phyloP scores from a whole-genome alignment of 1,140 invertebrate genomes.

The Heterodera carotae region DNA sequence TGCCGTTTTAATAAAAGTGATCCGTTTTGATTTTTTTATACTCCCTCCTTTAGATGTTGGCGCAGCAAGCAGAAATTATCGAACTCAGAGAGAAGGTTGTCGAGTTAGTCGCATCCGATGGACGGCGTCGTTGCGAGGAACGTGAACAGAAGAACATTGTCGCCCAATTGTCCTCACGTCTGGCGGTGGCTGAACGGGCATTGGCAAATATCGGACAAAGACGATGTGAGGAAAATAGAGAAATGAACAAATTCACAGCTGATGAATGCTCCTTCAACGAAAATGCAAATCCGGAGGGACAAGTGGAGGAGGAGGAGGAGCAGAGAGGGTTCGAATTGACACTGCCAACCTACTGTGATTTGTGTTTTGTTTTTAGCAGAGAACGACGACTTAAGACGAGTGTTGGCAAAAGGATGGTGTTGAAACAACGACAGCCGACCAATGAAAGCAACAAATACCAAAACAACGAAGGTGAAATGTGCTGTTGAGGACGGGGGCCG shows the following conservation, averaged over 20 bases:
- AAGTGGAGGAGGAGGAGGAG: background rate
- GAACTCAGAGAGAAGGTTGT: constrained; percentile 11
- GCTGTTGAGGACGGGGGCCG: no score
- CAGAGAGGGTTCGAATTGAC: background rate
- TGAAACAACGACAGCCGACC: constrained; percentile 3
- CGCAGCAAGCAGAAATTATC: constrained; percentile 15
- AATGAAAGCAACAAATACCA: background rate
- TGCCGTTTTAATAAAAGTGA: background rate
- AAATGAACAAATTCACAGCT: background rate
- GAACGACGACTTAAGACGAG: background rate
- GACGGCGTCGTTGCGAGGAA: background rate
- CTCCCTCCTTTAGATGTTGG: constrained; percentile 13
- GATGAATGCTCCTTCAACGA: background rate
- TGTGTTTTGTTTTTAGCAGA: background rate
- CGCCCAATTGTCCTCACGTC: background rate
- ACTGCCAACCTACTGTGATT: background rate
- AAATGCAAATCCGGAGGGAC: background rate
- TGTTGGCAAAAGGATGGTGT: background rate
- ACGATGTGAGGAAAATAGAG: background rate
- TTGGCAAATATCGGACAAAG: background rate
- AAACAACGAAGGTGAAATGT: background rate
- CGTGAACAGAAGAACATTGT: constrained; percentile 19
- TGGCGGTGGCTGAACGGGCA: background rate
- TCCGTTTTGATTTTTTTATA: background rate
- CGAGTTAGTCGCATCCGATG: background rate